phyloP scores from a whole-genome alignment of 2,888 invertebrate species.

The Acanthococcus lagerstroemiae region DNA sequence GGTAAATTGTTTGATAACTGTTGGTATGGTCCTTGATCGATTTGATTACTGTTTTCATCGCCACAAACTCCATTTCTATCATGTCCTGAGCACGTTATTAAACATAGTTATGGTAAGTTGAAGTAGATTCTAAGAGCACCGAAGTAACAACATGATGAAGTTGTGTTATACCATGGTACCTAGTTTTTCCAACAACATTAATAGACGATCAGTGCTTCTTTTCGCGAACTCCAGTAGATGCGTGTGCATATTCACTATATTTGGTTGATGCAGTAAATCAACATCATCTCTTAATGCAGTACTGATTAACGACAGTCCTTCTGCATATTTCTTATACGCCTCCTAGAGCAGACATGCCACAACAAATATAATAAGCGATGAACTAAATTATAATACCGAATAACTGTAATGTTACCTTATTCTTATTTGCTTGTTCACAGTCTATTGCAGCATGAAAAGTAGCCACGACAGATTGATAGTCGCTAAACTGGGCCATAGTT shows the following conservation, averaged over 20 bases:
- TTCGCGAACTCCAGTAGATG: slow-evolving; percentile 19
- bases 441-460: slow-evolving; percentile 11
- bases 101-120: too few species aligned
- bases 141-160: not conserved
- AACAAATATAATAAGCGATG: too few species aligned
- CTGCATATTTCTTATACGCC: slow-evolving; percentile 17
- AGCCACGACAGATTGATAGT: slow-evolving; percentile 1
- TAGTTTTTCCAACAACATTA: not conserved
- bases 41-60: too few species aligned
- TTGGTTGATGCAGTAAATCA: not conserved
- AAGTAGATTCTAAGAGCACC: not conserved
- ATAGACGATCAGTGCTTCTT: slow-evolving; percentile 13
- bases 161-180: not conserved
- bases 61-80: too few species aligned
- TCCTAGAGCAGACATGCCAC: not conserved
- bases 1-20: slow-evolving; percentile 6
- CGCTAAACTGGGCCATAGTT: not conserved
- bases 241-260: slow-evolving; percentile 7
- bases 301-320: slow-evolving; percentile 8
- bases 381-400: not conserved
- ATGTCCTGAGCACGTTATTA: too few species aligned
- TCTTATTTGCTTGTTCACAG: slow-evolving; percentile 5
- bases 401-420: not conserved
- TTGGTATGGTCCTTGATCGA: not conserved
- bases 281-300: not conserved